Evolutionary conservation across 2,888 invertebrate genomes (phyloP).

Genomic region (Mesorhabditis spiculigera): DNA sequence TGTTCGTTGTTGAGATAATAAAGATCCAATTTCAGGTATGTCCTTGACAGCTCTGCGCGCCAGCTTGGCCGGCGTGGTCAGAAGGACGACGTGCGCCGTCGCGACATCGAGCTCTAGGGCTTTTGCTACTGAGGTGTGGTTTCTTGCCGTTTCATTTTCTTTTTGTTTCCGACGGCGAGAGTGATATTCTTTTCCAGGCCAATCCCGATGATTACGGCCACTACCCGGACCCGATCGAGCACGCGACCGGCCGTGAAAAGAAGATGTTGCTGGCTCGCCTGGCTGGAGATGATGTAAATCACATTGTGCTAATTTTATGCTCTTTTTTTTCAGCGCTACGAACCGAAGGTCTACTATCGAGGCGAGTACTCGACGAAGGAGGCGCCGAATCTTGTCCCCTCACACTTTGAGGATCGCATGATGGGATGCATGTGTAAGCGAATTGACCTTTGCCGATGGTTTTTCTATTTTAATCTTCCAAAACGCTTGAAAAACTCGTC

Average conservation of each 20-base stretch:
- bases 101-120: background rate
- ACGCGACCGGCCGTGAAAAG: slow-evolving; percentile 87
- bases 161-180: background rate
- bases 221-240: slow-evolving; percentile 79
- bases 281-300: slow-evolving; percentile 75
- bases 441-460: background rate
- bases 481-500: background rate
- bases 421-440: slow-evolving; percentile 84
- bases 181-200: slow-evolving; percentile 31
- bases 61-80: background rate
- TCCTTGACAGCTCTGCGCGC: background rate
- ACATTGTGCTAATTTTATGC: background rate
- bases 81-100: background rate
- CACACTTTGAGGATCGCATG: slow-evolving; percentile 81
- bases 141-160: background rate
- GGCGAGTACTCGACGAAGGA: slow-evolving; percentile 73
- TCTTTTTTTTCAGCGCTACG: slow-evolving; percentile 52
- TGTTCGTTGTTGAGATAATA: no score
- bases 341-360: slow-evolving; percentile 58
- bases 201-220: slow-evolving; percentile 57
- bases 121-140: background rate
- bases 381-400: slow-evolving; percentile 82
- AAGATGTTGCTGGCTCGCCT: slow-evolving; percentile 80
- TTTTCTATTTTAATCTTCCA: background rate
- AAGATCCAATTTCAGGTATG: background rate